phyloP scores from a whole-genome alignment of 2,797 vertebrate species.

The Semaprochilodus insignis region DNA sequence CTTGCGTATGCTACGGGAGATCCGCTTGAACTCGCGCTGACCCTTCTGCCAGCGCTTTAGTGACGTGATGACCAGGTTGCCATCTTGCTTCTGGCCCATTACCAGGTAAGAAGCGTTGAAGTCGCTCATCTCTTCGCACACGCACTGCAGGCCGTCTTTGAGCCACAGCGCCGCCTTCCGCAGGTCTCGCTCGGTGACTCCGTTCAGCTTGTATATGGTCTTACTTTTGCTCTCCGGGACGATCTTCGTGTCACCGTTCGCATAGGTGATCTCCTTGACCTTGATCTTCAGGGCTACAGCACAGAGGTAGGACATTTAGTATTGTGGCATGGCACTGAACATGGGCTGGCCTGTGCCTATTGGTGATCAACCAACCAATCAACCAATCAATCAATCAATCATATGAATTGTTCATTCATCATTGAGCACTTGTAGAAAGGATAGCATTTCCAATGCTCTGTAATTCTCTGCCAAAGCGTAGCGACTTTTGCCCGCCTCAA shows the following conservation, averaged over 20 bases:
- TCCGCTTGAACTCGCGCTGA: conserved; percentile 93
- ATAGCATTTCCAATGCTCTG: too few relatives aligned
- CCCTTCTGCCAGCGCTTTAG: conserved; percentile 98
- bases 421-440: too few relatives aligned
- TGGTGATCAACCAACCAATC: too few relatives aligned
- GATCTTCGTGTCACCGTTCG: conserved; percentile 97
- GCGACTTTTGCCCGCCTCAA: too few relatives aligned
- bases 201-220: conserved; percentile 96
- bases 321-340: conserved; percentile 21
- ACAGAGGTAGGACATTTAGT: conserved; percentile 49
- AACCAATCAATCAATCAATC: too few relatives aligned
- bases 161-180: conserved; percentile 93
- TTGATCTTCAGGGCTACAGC: conserved; percentile 94
- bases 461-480: too few relatives aligned
- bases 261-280: conserved; percentile 98
- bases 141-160: conserved; percentile 93
- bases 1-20: conserved; percentile 96
- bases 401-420: too few relatives aligned
- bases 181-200: conserved; percentile 91
- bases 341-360: too few relatives aligned
- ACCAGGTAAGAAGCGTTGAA: conserved; percentile 96
- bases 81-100: conserved; percentile 95
- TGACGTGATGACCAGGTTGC: conserved; percentile 95
- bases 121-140: conserved; percentile 97
- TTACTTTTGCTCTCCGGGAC: conserved; percentile 96